phyloP scores from a whole-genome alignment of 2,113 vertebrate species.

The Pelecanoides urinatrix region DNA sequence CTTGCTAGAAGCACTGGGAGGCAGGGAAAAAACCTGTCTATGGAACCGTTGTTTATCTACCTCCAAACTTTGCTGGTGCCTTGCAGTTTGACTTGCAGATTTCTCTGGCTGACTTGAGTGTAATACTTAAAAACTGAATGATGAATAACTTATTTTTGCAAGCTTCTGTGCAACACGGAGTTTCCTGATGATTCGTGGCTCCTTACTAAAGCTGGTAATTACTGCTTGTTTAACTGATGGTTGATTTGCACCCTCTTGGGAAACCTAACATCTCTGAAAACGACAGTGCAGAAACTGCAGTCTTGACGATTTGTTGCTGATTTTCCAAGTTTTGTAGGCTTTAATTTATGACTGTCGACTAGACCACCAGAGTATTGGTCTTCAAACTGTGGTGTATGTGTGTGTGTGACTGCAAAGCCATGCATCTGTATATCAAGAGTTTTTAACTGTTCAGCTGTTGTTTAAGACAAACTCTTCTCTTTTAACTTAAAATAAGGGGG shows the following conservation, averaged over 20 bases:
- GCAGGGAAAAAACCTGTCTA: neutral
- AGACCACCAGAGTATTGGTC: neutral
- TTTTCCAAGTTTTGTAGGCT: neutral
- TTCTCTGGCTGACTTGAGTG: neutral
- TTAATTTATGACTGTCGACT: neutral
- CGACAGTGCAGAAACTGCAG: neutral
- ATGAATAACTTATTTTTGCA: neutral
- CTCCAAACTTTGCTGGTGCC: neutral
- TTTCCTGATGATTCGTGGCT: neutral
- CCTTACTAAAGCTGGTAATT: neutral
- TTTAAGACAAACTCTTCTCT: neutral
- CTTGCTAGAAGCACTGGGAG: neutral
- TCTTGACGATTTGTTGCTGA: neutral
- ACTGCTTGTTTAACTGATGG: constrained; percentile 8
- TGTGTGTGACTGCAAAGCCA: neutral
- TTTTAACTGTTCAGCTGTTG: neutral
- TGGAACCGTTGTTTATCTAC: neutral
- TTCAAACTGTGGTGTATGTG: neutral
- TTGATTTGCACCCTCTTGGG: neutral
- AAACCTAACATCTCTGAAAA: neutral
- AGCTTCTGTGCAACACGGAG: neutral
- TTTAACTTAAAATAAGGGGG: neutral
- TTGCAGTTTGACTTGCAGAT: constrained; percentile 25
- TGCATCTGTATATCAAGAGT: neutral
- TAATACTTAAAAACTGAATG: neutral